Evolutionary conservation across 2,113 vertebrate species (phyloP), one percentile per base, ranked within the genome.

Genomic region (Natator depressus): DNA sequence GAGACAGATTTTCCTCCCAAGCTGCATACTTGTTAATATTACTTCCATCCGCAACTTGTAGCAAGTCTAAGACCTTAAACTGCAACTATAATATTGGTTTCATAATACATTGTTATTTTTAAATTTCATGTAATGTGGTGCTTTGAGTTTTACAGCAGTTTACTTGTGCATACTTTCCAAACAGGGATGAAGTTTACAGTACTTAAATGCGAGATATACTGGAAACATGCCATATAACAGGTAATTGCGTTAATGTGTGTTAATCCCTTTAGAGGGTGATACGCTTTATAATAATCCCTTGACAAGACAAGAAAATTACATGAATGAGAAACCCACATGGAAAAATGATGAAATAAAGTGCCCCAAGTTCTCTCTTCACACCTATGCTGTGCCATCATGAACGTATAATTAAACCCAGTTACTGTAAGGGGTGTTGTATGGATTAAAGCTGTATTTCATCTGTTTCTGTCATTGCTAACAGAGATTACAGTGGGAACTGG

Each of bases 261-360:
- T 89, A 95, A 96, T 94, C 84, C 91, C 83, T 90, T 95, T 93
- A 88, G 89, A 88, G 10, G 84, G 49, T 88, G 88, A 85, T 38
- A 83, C 3, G 65, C 47, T 50, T 59, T 85, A 75, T 92, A 95
- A 94, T 89, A 51, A 90, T 93, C 87, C 69, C 2, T 0, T 86
- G 42, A 72, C 89, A 92, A 82, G 87, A 49, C 76, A 69, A 84
- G 55, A 82, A 92, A 75, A 2, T 76, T 92, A 65, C 29, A 14
- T 42, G 55, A 49, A 27, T 55, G 49, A 91, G 59, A 80, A 89
- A 22, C 17, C 1, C 8, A 51, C 6, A 65, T 82, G 42, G 65
- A 79, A 91, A 91, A 93, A 81, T 35, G 3, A 79, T 78, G 24
- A 93, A 93, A 82, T 25, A 27, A 38, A 50, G 25, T 86, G 31